Evolutionary conservation across 2,888 invertebrate species (phyloP), one percentile per base, ranked within the genome.

Genomic region (Polia nebulosa): DNA sequence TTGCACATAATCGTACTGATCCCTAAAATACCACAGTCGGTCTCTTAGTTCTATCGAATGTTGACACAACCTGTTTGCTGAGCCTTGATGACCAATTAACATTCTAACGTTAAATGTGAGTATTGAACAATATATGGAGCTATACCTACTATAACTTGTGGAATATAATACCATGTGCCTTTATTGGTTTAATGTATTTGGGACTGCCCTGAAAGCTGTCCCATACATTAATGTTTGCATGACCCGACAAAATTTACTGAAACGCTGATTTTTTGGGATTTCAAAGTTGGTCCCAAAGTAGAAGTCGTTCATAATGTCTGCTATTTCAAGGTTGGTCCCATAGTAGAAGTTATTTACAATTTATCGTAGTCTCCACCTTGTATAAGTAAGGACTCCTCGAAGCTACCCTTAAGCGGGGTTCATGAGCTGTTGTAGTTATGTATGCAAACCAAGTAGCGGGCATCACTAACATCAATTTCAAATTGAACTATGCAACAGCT

Each of bases 71-170:
- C 25, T 52, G 25, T 78, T 73, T 72, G 45, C 64, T 44, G 20
- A 72, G 20, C 73, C 78, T 62, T 62, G 63, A 15, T 25, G 63
- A 49, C 29, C 63, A 62, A 60, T 58, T 78, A 72, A 74, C 62
- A 56, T 45, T 22, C 44, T 27, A n/a, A 56, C 55, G 72, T 56
- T 58, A 32, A 69, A 39, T 39, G 27, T 7, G 36, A 70, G 29
- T 51, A 59, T 47, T 70, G 22, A 36, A 11, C 66, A 47, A 39
- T 36, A 45, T 45, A 53, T 25, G 7, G 32, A 52, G 13, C 11
- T 20, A 22, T 55, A 25, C 6, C 34, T 39, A n/a, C n/a, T n/a
- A n/a, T 17, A 6, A 39, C 17, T 39, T 39, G 20, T 32, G 44
- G 25, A 32, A 55, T 61, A 22, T 29, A 29, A 34, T 75, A 9